Evolutionary conservation across 2,113 vertebrate genomes (phyloP), one percentile per base, ranked within the genome.

Genomic region (Irena cyanogastra): DNA sequence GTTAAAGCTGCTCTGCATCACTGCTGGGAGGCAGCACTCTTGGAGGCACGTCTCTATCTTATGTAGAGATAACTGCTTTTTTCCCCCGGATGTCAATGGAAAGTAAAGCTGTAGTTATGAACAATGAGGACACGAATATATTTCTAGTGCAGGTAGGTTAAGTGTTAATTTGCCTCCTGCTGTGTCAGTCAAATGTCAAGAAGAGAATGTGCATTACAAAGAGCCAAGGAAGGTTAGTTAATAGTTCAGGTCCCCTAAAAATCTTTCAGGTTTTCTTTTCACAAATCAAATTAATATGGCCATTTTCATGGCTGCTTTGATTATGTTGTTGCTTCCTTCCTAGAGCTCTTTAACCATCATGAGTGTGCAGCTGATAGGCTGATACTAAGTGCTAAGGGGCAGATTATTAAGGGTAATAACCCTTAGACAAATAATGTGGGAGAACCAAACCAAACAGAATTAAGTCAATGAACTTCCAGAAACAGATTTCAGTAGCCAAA

Each of bases 141-240:
- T 88, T 76, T 93, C 35, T 85, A 87, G 61, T 80, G 47, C 42
- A 90, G 64, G 60, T 77, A 84, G 31, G 72, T 87, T 82, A 90
- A 85, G 41, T 90, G 96, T 95, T 94, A 95, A 94, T 96, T 97
- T 97, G 79, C 69, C 83, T 94, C 94, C 79, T 95, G 41, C 82
- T 89, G 65, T 79, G 75, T 66, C 57, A 83, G 50, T 93, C 85
- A 97, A 97, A 96, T 91, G 53, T 95, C 92, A 96, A 86, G 71
- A 95, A 88, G 41, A 89, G 57, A 95, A 83, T 28, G 28, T 39
- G 42, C 68, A 50, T 87, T 83, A 57, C 41, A 28, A 3, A 89
- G 35, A 80, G 50, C 49, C 56, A 66, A n/a, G 27, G 79, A 23
- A 91, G 50, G 31, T 54, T 68, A 90, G 57, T 45, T 87, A 84